A percentile compares a stretch with the other conserved stretches of the same genome.
Conservation (phyloP, 1,140 invertebrate species). For the Pseudobourletiella spinata region DNA sequence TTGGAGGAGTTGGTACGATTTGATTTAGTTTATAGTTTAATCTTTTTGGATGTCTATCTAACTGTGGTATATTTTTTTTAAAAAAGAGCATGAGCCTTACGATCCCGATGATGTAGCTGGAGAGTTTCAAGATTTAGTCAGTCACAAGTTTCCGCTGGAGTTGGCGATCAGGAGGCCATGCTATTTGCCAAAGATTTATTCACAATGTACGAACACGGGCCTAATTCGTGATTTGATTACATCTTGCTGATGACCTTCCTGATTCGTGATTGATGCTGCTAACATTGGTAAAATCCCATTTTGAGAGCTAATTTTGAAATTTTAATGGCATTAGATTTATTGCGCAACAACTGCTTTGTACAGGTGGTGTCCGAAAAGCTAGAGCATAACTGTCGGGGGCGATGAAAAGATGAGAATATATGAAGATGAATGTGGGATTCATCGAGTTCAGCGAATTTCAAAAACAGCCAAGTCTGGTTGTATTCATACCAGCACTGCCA, state of each 20-base stretch:
- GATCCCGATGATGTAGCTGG: conserved; percentile 53
- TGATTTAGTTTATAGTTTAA: background rate
- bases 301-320: too few relatives aligned
- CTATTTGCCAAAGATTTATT: conserved; percentile 80
- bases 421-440: conserved; percentile 82
- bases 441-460: conserved; percentile 90
- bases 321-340: too few relatives aligned
- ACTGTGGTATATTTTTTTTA: conserved; percentile 11
- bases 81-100: conserved; percentile 41
- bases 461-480: conserved; percentile 80
- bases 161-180: conserved; percentile 94
- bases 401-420: conserved; percentile 51
- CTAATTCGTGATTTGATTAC: conserved; percentile 55
- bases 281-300: conserved; percentile 47
- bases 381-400: conserved; percentile 55
- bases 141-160: conserved; percentile 85
- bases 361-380: conserved; percentile 54
- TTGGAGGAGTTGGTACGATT: conserved; percentile 2
- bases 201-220: conserved; percentile 75
- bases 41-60: too few relatives aligned
- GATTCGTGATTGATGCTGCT: conserved; percentile 51
- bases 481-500: conserved; percentile 89
- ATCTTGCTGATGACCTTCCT: conserved; percentile 66
- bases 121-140: too few relatives aligned
- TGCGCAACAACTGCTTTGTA: too few relatives aligned